Evolutionary conservation across 2,888 invertebrate genomes (phyloP), one percentile per base, ranked within the genome.

Genomic region (Agrochola circellaris): DNA sequence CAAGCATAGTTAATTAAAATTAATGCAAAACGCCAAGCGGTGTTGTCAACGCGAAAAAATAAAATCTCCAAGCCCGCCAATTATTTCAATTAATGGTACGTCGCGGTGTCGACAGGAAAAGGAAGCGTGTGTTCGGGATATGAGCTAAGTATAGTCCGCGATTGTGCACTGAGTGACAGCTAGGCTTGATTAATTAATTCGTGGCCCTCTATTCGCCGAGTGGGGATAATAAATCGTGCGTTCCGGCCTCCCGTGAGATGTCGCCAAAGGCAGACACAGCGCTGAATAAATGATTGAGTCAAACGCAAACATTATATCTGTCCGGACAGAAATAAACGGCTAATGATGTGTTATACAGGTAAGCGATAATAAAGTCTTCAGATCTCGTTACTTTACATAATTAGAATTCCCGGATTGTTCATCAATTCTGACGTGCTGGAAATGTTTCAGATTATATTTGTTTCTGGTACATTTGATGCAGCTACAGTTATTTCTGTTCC

Each of bases 141-240:
- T 86, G 89, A 88, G 93, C 94, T 94, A 95, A 93, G 89, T 95
- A 94, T 94, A 94, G 93, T 88, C 89, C 84, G 86, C 88, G 95
- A 96, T 96, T 95, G 95, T 95, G 92, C 92, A 91, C 93, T 95
- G 95, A 96, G 89, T 95, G 96, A 95, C 96, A 94, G 96, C 93
- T 92, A 93, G 94, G 89, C 94, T 96, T 96, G 96, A 96, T 96
- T 96, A 96, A 96, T 96, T 96, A 96, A 96, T 96, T 94, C 90
- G 92, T 91, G 90, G 92, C 92, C 78, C 93, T 93, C 93, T 94
- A 93, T 94, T 92, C 93, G 91, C 92, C 88, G 91, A 92, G 93
- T 89, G 91, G 92, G 91, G 92, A 95, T 95, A 95, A 96, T 96
- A 95, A 96, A 96, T 96, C 95, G 95, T 95, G 93, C 94, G 92